These are phyloP conservation scores for Chamaedrilus cognettii DNA, from an alignment of 2,888 invertebrate species.

Conservation along the genomic window DNA sequence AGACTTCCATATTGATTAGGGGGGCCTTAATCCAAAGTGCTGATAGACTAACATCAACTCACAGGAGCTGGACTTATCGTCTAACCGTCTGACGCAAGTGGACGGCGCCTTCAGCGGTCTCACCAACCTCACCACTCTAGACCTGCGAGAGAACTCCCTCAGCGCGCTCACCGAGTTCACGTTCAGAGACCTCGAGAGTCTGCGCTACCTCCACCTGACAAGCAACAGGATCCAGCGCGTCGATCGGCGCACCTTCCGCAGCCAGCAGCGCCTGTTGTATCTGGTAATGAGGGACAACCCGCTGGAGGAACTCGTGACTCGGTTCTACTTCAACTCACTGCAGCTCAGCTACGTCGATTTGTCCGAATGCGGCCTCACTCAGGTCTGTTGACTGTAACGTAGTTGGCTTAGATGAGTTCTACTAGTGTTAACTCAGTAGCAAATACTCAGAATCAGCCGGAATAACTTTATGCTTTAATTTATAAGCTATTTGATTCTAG, in stretches of 20 bases:
- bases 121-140: constrained; percentile 21
- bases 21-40: too few relatives aligned
- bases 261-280: constrained; percentile 43
- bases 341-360: constrained; percentile 37
- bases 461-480: too few relatives aligned
- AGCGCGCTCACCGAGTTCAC: constrained; percentile 30
- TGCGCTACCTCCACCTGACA: constrained; percentile 30
- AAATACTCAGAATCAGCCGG: too few relatives aligned
- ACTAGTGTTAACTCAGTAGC: too few relatives aligned
- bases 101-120: constrained; percentile 26
- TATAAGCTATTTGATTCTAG: too few relatives aligned
- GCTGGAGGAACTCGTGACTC: constrained; percentile 5
- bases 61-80: constrained; percentile 22
- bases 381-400: too few relatives aligned
- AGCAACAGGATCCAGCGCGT: constrained; percentile 29
- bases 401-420: too few relatives aligned
- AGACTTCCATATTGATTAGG: too few relatives aligned
- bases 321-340: constrained; percentile 29
- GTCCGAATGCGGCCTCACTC: constrained; percentile 33
- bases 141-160: constrained; percentile 31
- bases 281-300: constrained; percentile 37
- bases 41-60: too few relatives aligned
- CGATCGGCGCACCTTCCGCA: constrained; percentile 58
- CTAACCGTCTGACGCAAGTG: constrained; percentile 23
- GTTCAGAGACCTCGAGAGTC: constrained; percentile 30